phyloP scores from a whole-genome alignment of 2,888 invertebrate genomes.

The Philonicus albiceps region DNA sequence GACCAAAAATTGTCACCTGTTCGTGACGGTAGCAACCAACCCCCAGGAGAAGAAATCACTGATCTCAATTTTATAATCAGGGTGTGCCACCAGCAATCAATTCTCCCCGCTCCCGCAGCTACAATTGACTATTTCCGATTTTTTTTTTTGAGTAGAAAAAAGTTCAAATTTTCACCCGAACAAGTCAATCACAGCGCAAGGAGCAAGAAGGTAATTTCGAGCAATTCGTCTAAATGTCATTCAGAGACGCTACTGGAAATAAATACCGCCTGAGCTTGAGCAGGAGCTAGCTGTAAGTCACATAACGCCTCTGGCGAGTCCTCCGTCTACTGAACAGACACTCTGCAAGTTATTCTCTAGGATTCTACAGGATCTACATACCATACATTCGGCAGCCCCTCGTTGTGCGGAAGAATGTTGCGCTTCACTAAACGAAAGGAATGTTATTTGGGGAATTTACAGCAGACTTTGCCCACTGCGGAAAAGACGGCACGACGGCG shows the following conservation, averaged over 20 bases:
- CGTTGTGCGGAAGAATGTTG: not conserved
- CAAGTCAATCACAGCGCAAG: conserved; percentile 45
- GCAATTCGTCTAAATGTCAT: conserved; percentile 48
- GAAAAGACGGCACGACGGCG: not conserved
- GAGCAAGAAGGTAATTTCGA: conserved; percentile 46
- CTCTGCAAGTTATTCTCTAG: not conserved
- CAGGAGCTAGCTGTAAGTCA: not conserved
- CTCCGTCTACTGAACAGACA: not conserved
- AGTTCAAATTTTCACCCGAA: conserved; percentile 47
- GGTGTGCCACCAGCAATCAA: conserved; percentile 45
- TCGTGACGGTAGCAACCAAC: not conserved
- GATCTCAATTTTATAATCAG: conserved; percentile 43
- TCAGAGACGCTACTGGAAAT: conserved; percentile 46
- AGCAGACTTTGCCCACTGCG: not conserved
- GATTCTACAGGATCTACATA: not conserved
- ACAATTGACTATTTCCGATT: conserved; percentile 7
- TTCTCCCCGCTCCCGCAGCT: conserved; percentile 8
- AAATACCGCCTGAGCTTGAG: conserved; percentile 28
- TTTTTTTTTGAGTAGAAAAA: conserved; percentile 21
- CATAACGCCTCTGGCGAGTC: not conserved
- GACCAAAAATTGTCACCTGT: conserved; percentile 19
- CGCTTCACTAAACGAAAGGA: not conserved
- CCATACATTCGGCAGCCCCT: not conserved
- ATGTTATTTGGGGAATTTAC: not conserved
- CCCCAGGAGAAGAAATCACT: not conserved